Evolutionary conservation across 2,113 vertebrate species (phyloP), one percentile per base, ranked within the genome.

Genomic region (Rhadina sibilatrix): DNA sequence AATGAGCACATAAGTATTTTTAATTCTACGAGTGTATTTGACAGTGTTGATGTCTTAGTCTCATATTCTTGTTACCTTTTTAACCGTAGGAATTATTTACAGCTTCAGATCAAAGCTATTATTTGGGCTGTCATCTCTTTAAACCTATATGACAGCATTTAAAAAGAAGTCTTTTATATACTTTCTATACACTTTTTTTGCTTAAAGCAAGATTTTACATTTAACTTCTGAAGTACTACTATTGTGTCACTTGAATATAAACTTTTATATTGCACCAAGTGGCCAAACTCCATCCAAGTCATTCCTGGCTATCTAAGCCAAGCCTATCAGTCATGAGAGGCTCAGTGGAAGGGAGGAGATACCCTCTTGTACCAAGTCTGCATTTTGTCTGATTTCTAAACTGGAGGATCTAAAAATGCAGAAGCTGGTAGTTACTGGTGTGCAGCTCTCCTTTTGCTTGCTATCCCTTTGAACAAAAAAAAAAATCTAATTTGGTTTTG

Each of bases 21-120:
- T 63, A 81, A 70, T 74, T 77, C 46, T 70, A 2, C 3, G 6
- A 21, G 15, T 46, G 8, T 46, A 5, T 89, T 93, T 92, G 42
- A 18, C 68, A 80, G 23, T 25, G 37, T 74, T 80, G 70, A 28
- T 80, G 13, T 33, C 75, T 87, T 66, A 56, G 50, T 88, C 68
- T 90, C 52, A 6, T 13, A 27, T 23, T 88, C 35, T 66, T 40
- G 33, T 46, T 83, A 52, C 0, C 0, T 83, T 90, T 92, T 95
- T 83, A 93, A 71, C 79, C 17, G 3, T 11, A 56, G 68, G 52
- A 89, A 78, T 94, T 93, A 93, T 90, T 94, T 94, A 83, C 83
- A 74, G 35, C 60, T 83, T 89, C 50, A 83, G 20, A 93, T 94
- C 76, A 64, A 80, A 92, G 86, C 47, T 77, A 33, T 77, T 94